Evolutionary conservation across 1,140 invertebrate species (phyloP), one percentile per base, ranked within the genome.

Genomic region (Pseudomyrmex flavicornis): DNA sequence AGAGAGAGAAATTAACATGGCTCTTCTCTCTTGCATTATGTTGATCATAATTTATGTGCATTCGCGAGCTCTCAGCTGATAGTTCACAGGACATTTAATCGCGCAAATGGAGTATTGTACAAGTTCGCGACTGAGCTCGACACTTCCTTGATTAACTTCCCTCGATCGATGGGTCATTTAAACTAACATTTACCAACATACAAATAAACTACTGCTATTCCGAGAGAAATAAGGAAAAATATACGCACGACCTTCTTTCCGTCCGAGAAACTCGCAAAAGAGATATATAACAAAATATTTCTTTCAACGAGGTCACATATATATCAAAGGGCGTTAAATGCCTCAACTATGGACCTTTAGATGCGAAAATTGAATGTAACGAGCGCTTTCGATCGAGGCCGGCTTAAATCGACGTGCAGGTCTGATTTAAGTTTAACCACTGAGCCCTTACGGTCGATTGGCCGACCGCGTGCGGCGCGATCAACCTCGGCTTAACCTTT

Each of bases 351-450:
- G 54, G 56, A 12, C 22, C 35, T 70, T 69, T 13, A 13, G 44
- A 59, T 59, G 75, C 63, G 44, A 48, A 56, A 59, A 80, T 80
- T 72, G 54, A 80, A 50, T 59, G 35, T 79, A 72, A 70, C 76
- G 66, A 80, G 66, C 54, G 44, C 44, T 59, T 54, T 35, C 35
- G 66, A 80, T 80, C 76, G 76, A 79, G 66, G 44, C 63, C 75
- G 50, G 63, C 76, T 70, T 79, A 79, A 80, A 80, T 70, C 68
- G 50, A 70, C 68, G 20, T 72, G 20, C 66, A 70, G 54, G 54
- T 80, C 54, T 59, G 66, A 80, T 80, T 70, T 80, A 80, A 80
- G 76, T 80, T 80, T 80, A 80, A 80, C 76, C 76, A 80, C 54
- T 20, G 22, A 80, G 76, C 76, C 66, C 76, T 80, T 72, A 72